Evolutionary conservation across 1,140 invertebrate species (phyloP).

Genomic region (Hycleus cichorii): DNA sequence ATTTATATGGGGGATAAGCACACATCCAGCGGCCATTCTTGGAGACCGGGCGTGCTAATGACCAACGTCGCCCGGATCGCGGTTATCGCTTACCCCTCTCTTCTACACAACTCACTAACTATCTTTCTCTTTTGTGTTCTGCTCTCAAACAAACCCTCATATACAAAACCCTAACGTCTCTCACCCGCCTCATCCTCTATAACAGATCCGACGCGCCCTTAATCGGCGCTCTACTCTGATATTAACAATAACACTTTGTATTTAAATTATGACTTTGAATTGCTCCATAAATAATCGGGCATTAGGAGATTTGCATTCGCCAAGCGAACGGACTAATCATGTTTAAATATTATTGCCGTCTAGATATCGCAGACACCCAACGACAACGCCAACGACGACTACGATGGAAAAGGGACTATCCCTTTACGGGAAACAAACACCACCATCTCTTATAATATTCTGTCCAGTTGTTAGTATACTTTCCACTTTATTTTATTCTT

Average conservation of each 20-base stretch:
- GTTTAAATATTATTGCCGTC: constrained; percentile 38
- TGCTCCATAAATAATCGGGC: constrained; percentile 41
- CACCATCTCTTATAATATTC: too few species aligned
- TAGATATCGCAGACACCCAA: constrained; percentile 8
- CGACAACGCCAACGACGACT: too few species aligned
- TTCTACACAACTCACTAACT: constrained; percentile 11
- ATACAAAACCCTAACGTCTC: background rate
- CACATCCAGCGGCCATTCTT: constrained; percentile 42
- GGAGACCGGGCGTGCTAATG: constrained; percentile 42
- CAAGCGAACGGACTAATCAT: constrained; percentile 37
- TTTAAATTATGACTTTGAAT: constrained; percentile 44
- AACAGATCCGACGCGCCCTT: constrained; percentile 2
- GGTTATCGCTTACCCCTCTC: constrained; percentile 33
- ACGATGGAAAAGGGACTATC: too few species aligned
- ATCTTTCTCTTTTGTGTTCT: constrained; percentile 19
- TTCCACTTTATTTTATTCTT: too few species aligned
- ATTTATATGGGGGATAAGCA: constrained; percentile 43
- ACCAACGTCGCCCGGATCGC: constrained; percentile 40
- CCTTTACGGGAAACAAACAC: too few species aligned
- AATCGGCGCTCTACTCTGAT: constrained; percentile 40
- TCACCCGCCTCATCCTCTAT: constrained; percentile 10
- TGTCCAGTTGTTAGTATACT: too few species aligned
- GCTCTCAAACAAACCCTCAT: constrained; percentile 11
- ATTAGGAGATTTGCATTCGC: constrained; percentile 41
- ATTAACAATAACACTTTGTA: constrained; percentile 44